Base-by-base conservation (phyloP, 1,140 invertebrate genomes). In the Heliothis subflexa region DNA sequence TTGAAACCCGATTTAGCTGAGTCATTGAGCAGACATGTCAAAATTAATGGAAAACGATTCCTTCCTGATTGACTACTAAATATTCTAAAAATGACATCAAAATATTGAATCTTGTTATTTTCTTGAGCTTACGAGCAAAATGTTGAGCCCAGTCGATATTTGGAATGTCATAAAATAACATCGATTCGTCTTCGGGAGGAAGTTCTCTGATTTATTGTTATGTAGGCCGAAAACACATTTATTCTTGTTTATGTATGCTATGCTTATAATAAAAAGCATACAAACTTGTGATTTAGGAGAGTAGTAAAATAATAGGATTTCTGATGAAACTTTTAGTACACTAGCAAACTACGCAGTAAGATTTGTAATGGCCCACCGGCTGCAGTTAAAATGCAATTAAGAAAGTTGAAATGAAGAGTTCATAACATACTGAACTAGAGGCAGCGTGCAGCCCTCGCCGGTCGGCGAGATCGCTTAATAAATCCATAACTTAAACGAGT, bases 401-500 rank as follows among this genome's bases (percentile, higher is more conserved):
- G 33, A 40, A 25, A 3, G 2, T 57, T 11, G 18, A 57, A 57
- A 57, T 57, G 18, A 12, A 25, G 54, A 10, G 16, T 21, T 55
- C 5, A 62, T 40, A 40, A 45, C 45, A 62, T 64, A 45, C 28
- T 64, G n/a, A 64, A 45, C n/a, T n/a, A 9, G 54, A 9, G 16
- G n/a, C 61, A 11, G 7, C 40, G 18, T 47, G 52, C 55, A 52
- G 45, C 10, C 54, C n/a, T 18, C 16, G 45, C 45, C 16, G 45
- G 7, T 28, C 9, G 57, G 18, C 47, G 49, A 25, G 54, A 21
- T 54, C 25, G 73, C 45, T 57, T 52, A 73, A 81, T 77, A 81
- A 81, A 78, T 78, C 79, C 73, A 78, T 61, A 78, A 81, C 54
- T 79, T 79, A 79, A 81, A 72, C 52, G 78, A 79, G 78, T 82